Conservation (phyloP, 2,888 invertebrate species). For the Teinopalpus imperialis region DNA sequence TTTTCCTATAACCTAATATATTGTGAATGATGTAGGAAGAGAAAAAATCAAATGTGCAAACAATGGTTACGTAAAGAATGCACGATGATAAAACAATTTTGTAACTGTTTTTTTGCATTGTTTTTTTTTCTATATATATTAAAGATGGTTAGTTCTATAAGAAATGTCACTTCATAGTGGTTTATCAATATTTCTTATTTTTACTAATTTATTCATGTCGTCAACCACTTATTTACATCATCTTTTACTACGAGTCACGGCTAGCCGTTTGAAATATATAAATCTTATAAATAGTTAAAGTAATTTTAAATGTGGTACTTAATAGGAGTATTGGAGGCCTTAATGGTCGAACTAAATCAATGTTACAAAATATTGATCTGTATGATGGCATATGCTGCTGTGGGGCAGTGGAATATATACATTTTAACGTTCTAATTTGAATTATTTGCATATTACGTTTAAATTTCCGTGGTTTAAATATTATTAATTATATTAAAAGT, state of each 20-base stretch:
- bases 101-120: slow-evolving; percentile 30
- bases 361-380: neutral
- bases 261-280: neutral
- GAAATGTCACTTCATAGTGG: slow-evolving; percentile 16
- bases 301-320: neutral
- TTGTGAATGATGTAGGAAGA: too few species aligned
- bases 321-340: neutral
- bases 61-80: slow-evolving; percentile 12
- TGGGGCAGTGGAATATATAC: too few species aligned
- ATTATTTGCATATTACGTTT: too few species aligned
- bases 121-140: too few species aligned
- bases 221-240: too few species aligned
- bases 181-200: neutral
- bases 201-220: neutral
- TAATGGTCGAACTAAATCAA: slow-evolving; percentile 1
- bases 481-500: too few species aligned
- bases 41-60: slow-evolving; percentile 5
- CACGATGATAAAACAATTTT: slow-evolving; percentile 13
- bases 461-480: too few species aligned
- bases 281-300: too few species aligned
- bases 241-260: too few species aligned
- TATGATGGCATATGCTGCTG: neutral
- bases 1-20: too few species aligned
- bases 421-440: too few species aligned
- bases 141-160: slow-evolving; percentile 52